Base-by-base conservation (phyloP, 1,140 invertebrate species). In the Temnothorax curvispinosus region DNA sequence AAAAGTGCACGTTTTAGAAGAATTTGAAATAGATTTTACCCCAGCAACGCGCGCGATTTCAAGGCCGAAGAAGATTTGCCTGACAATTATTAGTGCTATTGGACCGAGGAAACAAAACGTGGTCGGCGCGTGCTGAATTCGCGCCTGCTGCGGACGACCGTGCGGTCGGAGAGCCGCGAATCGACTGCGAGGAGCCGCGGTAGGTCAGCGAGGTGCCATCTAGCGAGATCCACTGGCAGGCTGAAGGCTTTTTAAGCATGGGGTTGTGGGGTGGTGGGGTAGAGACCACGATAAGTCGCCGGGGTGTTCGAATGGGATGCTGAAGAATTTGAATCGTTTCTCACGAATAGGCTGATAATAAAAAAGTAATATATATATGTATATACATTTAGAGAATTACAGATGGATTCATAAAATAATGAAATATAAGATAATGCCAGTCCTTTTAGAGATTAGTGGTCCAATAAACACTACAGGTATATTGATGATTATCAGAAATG, bases 161-260 rank as follows among this genome's bases (percentile, higher is more conserved):
- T 78, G 88, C 89, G 85, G 86, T 88, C 74, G 85, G 89, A 87
- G 88, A 90, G 88, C 86, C 89, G 92, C 90, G 77, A 60, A 86
- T 81, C 92, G 88, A 92, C 92, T 93, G 92, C 87, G 81, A 90
- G 85, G 80, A 69, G 85, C 58, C 69, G 82, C 81, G 54, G 77
- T 90, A 93, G 69, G 89, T 86, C 86, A 86, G 50, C 74, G 75
- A 72, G 71, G 69, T 72, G 92, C 92, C 92, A 93, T 93, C 92
- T 93, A 91, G 84, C 91, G 92, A 85, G 38, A 82, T 47, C 60
- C 81, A 71, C 72, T 18, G 11, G 58, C 78, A 90, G 56, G 72
- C 62, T 76, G 72, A 78, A 85, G 58, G 72, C 62, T 44, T 67
- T 54, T 65, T 52, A 64, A 38, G 13, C 52, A 52, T 21, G 47